Base-by-base conservation (phyloP, 2,888 invertebrate species). In the Patella depressa region DNA sequence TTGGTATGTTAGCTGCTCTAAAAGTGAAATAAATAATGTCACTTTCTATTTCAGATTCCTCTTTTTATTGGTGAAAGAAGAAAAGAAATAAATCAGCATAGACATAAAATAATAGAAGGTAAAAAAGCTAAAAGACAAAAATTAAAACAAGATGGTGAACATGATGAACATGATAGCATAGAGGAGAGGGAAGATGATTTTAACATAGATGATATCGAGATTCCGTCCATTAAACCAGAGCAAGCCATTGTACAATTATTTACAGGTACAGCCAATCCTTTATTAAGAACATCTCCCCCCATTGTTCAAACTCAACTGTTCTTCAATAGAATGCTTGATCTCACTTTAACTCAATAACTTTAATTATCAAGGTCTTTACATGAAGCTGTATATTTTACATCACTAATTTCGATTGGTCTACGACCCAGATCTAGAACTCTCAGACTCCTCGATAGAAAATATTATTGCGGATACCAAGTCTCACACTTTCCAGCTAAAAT, bases 51-150 rank as follows among this genome's bases (percentile, higher is more conserved):
- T 24, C 76, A 92, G 91, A 82, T 89, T 73, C 84, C 88, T 76
- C 72, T 89, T 11, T 90, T 88, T 76, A 87, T 87, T 79, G 84
- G 88, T 74, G 90, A 90, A 77, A 84, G 90, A 65, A 85, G 83
- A 78, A 78, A 83, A 71, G 88, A 95, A 88, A 92, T 96, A 73
- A 85, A 86, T 17, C 85, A 89, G 17, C 95, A 95, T 92, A 94
- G 95, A 78, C 95, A 95, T 81, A 94, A 94, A 88, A 97, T 97
- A 82, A 92, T 96, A 24, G 94, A 94, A 80, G 97, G 96, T 0
- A 96, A 96, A 90, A 87, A 81, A 76, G 85, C 84, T 54, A 90
- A 89, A 75, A 83, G 84, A 72, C 93, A 93, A 82, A 94, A 95
- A 87, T 95, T 95, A 89, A 89, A 95, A 53, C 80, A 85, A 73